Evolutionary conservation across 2,113 vertebrate species (phyloP), one percentile per base, ranked within the genome.

Genomic region (Corydoras sp.): DNA sequence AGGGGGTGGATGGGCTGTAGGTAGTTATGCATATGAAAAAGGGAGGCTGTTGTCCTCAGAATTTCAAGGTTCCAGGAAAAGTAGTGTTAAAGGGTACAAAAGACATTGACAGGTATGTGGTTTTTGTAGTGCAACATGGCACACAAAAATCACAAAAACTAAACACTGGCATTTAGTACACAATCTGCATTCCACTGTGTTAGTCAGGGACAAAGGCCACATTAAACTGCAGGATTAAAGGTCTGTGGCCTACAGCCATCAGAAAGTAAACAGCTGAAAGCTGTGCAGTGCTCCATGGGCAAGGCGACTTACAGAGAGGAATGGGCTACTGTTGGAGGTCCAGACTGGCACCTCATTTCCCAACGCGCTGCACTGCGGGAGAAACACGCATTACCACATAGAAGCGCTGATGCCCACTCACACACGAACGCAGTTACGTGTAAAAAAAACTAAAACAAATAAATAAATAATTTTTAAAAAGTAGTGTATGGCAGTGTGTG

Each of bases 331-430:
- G 80, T 85, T 85, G 74, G 83, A 82, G 58, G 86, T 80, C 88
- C 84, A 89, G 85, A 88, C 77, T 18, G 86, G 81, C 79, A 83
- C 86, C 81, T 88, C 88, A 51, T 74, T 82, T 83, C 79, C 82
- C 86, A 85, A 86, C 83, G 80, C 82, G 77, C 83, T 87, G 85
- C 79, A 86, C 90, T 91, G 86, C 71, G 78, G 84, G 78, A 85
- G 81, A 87, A 74, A 82, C 67, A 83, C 67, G 84, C 74, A 83
- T 80, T 24, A 83, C 76, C 71, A 77, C 18, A n/a, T 58, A 56
- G 58, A 10, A 53, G 56, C 24, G 9, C 31, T 10, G 15, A 18
- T 63, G 69, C 60, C 30, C 10, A n/a, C 35, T 18, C 43, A 2
- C 58, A 62, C 56, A 30, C 5, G 11, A 48, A 48, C 18, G 35